These are phyloP conservation scores for Lypha dubia DNA, from an alignment of 2,888 invertebrate species.

Conservation along the genomic window DNA sequence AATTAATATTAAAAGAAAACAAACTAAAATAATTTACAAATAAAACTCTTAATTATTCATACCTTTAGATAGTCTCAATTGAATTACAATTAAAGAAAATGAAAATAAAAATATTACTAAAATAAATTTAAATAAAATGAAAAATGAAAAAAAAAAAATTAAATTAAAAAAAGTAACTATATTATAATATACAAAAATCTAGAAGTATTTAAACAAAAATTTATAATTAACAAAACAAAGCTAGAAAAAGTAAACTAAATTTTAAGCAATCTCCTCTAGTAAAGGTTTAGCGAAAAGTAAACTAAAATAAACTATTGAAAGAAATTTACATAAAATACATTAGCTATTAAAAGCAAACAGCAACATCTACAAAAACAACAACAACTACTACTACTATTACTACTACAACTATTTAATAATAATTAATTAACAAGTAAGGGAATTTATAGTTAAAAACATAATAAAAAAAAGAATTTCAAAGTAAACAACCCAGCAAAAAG, in stretches of 20 bases:
- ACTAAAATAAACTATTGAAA: conserved; percentile 69
- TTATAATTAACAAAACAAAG: neutral
- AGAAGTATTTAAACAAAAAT: conserved; percentile 63
- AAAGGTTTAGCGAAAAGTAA: conserved; percentile 66
- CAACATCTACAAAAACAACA: conserved; percentile 57
- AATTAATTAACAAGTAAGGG: conserved; percentile 34
- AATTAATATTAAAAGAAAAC: conserved; percentile 50
- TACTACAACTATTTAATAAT: conserved; percentile 40
- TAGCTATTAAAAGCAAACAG: conserved; percentile 63
- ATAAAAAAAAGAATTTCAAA: conserved; percentile 1
- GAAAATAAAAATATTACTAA: conserved; percentile 15
- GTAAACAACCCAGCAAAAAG: conserved; percentile 1
- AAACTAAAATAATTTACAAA: conserved; percentile 52
- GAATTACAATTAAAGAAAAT: conserved; percentile 53
- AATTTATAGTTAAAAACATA: conserved; percentile 51
- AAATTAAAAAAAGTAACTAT: conserved; percentile 69
- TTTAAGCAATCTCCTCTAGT: conserved; percentile 71
- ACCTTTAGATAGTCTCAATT: conserved; percentile 72
- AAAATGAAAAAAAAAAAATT: conserved; percentile 36
- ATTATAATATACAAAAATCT: conserved; percentile 63
- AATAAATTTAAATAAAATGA: conserved; percentile 37
- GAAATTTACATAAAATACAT: conserved; percentile 72
- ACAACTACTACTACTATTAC: conserved; percentile 44
- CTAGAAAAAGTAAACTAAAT: conserved; percentile 58
- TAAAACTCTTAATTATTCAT: conserved; percentile 39